Evolutionary conservation across 2,113 vertebrate species (phyloP), one percentile per base, ranked within the genome.

Genomic region (Oreochromis spilurus): DNA sequence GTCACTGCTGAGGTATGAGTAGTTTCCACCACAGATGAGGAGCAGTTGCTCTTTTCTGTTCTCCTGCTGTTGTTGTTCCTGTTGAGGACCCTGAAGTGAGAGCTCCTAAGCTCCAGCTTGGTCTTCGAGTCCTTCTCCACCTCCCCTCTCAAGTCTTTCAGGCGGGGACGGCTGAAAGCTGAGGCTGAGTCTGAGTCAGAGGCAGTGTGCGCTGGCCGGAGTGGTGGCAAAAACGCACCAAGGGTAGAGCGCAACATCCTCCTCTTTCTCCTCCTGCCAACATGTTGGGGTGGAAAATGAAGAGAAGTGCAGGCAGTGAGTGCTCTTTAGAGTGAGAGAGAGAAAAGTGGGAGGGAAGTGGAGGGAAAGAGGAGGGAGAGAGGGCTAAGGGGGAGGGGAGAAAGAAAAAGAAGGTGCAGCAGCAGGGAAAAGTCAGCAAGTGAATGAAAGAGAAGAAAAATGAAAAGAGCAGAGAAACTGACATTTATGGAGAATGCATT

Each of bases 241-340:
- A 95, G 89, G 78, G 91, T 90, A 91, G 92, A 94, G 95, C 94
- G 94, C 92, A 96, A 94, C 95, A 96, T 96, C 94, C 92, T 95
- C 92, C 84, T 86, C 90, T 36, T 60, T 86, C 91, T 95, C 92
- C 94, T 93, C 89, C 93, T 94, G 92, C 93, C 94, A 96, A 94
- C 95, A 96, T 96, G 94, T 95, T 96, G 94, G 90, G 94, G 91
- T 84, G 91, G 90, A 89, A 94, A 95, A 93, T 94, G 93, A 93
- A 90, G 91, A 55, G 90, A 82, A 93, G 91, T 54, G 70, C 85
- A 85, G 85, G 93, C 92, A 92, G 86, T 86, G 89, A 92, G 91
- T 78, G 91, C 92, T 92, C 85, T 93, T 94, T 87, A 89, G 91
- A 93, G 86, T 89, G 94, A 90, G 90, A 88, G 90, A 88, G 90